A percentile compares a stretch with the other conserved stretches of the same genome.
phyloP scores from a whole-genome alignment of 2,797 vertebrate species.

The Pangasius mekongensis region DNA sequence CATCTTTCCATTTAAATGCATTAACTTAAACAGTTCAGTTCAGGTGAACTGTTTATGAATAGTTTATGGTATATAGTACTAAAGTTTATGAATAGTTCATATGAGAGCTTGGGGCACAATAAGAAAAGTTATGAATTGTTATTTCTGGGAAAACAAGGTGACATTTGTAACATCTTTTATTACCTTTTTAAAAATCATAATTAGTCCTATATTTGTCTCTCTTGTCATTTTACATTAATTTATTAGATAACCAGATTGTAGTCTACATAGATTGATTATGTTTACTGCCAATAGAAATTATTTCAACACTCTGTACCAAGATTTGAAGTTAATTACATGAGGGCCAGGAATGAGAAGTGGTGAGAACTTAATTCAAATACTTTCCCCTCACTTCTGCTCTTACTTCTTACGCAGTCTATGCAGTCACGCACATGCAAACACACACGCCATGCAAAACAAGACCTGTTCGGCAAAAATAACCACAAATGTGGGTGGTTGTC shows the following conservation, averaged over 20 bases:
- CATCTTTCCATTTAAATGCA: neutral
- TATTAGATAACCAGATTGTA: neutral
- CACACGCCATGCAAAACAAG: slow-evolving; percentile 26
- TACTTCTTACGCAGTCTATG: neutral
- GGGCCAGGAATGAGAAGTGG: neutral
- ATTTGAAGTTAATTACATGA: neutral
- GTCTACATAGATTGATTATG: neutral
- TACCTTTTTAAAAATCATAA: neutral
- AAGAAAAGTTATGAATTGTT: neutral
- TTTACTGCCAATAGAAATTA: neutral
- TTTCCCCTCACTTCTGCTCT: neutral
- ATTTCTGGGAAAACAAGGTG: neutral
- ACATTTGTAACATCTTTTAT: neutral
- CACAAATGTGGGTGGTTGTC: slow-evolving; percentile 46
- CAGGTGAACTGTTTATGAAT: neutral
- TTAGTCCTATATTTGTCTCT: neutral
- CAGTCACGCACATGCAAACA: slow-evolving; percentile 21
- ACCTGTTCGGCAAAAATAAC: slow-evolving; percentile 45
- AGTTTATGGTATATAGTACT: too few species aligned
- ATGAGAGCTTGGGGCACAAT: neutral
- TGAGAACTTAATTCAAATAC: slow-evolving; percentile 11
- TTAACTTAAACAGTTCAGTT: neutral
- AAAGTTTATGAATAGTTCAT: neutral
- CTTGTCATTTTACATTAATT: neutral
- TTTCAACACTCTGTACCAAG: neutral